Conservation (phyloP, 2,113 vertebrate genomes). For the Oryzias javanicus region DNA sequence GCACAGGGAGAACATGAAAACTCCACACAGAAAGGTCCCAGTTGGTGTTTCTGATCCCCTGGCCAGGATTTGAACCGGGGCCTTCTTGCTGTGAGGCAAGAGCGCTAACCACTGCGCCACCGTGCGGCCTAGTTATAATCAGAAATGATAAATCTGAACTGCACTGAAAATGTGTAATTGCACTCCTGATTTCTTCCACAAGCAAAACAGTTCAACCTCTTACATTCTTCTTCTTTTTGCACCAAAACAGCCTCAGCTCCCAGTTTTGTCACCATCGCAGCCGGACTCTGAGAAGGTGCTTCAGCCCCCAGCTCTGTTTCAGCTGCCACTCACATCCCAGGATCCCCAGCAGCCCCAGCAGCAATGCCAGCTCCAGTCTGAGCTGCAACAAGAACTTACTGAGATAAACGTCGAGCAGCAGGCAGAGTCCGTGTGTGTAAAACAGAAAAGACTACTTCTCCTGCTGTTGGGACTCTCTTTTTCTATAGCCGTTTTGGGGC, state of each 20-base stretch:
- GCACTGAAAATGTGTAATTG: too few relatives aligned
- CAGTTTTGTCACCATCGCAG: conserved; percentile 28
- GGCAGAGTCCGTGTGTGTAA: conserved; percentile 35
- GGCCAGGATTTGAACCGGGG: too few relatives aligned
- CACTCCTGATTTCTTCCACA: too few relatives aligned
- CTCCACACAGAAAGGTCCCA: too few relatives aligned
- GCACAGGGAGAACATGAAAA: too few relatives aligned
- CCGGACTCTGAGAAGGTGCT: conserved; percentile 25
- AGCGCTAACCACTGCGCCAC: too few relatives aligned
- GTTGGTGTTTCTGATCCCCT: too few relatives aligned
- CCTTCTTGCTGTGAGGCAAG: too few relatives aligned
- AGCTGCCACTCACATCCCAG: conserved; percentile 10
- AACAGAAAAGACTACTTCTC: conserved; percentile 36
- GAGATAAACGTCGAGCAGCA: conserved; percentile 23
- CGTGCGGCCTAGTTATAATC: too few relatives aligned
- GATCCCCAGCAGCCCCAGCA: conserved; percentile 16
- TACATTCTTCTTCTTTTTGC: background rate
- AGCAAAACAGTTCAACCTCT: too few relatives aligned
- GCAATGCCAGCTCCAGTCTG: conserved; percentile 22
- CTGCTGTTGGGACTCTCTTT: conserved; percentile 41
- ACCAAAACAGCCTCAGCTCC: conserved; percentile 31
- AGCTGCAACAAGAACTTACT: conserved; percentile 17
- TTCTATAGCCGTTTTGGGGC: conserved; percentile 42
- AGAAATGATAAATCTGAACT: too few relatives aligned
- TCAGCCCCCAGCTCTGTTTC: conserved; percentile 22